A percentile compares a stretch with the other conserved stretches of the same genome.
Conservation (phyloP, 2,888 invertebrate species). For the Caenorhabditis uteleia region DNA sequence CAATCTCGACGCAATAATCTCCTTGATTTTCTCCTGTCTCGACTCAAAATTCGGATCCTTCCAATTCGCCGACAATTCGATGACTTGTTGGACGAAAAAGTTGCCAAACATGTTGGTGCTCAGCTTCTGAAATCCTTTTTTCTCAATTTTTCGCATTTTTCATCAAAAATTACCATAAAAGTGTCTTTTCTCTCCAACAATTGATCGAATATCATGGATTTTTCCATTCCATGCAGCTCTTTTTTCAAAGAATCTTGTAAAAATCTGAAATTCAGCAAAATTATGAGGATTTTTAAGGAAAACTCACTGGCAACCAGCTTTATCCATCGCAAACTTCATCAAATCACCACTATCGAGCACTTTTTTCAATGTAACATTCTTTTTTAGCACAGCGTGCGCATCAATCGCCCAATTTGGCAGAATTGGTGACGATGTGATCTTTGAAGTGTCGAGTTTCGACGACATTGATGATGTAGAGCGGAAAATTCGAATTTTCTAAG, state of each 20-base stretch:
- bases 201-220: slow-evolving; percentile 14
- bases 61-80: slow-evolving; percentile 23
- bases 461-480: slow-evolving; percentile 14
- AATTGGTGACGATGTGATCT: background rate
- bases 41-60: slow-evolving; percentile 11
- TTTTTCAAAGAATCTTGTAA: slow-evolving; percentile 14
- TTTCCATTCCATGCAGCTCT: slow-evolving; percentile 1
- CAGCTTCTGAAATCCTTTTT: slow-evolving; percentile 5
- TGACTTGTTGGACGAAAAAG: slow-evolving; percentile 52
- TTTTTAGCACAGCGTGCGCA: slow-evolving; percentile 10
- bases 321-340: slow-evolving; percentile 36
- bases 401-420: slow-evolving; percentile 33
- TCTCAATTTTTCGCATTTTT: background rate
- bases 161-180: slow-evolving; percentile 14
- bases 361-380: slow-evolving; percentile 7
- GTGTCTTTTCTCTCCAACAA: slow-evolving; percentile 11
- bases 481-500: background rate
- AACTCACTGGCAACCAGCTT: slow-evolving; percentile 41
- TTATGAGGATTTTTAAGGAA: background rate
- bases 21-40: slow-evolving; percentile 12
- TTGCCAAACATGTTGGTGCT: slow-evolving; percentile 54
- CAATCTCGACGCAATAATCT: slow-evolving; percentile 28
- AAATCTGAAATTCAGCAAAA: too few species aligned
- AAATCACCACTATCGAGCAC: slow-evolving; percentile 29
- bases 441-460: background rate